Evolutionary conservation across 2,888 invertebrate species (phyloP).

Genomic region (Nebria brevicollis): DNA sequence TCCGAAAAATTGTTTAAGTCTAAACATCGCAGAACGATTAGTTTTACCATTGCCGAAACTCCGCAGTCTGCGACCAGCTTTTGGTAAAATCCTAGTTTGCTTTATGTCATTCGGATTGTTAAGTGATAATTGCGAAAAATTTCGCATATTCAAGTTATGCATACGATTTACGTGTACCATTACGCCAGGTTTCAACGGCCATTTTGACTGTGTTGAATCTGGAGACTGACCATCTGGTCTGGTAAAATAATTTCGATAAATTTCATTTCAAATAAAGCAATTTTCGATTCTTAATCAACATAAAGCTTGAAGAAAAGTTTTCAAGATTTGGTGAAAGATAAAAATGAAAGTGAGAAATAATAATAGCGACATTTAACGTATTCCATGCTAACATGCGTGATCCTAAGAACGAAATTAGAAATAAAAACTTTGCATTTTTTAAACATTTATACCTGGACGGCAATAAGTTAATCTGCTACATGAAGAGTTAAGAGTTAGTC

Average conservation of each 20-base stretch:
- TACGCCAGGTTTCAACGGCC: conserved; percentile 90
- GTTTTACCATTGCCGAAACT: conserved; percentile 56
- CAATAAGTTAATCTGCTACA: conserved; percentile 48
- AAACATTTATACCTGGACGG: conserved; percentile 45
- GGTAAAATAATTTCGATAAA: conserved; percentile 12
- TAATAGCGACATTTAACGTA: neutral
- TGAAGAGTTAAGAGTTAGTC: conserved; percentile 45
- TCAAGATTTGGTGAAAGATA: neutral
- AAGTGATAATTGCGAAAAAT: conserved; percentile 55
- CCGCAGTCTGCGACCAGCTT: conserved; percentile 51
- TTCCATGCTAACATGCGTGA: conserved; percentile 33
- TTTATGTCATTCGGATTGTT: conserved; percentile 47
- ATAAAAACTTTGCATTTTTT: conserved; percentile 29
- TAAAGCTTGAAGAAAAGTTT: conserved; percentile 4
- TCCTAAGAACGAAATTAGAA: neutral
- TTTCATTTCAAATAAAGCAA: neutral
- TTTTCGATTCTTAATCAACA: neutral
- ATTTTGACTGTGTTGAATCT: conserved; percentile 67
- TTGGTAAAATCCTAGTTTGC: conserved; percentile 53
- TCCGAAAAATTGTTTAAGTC: conserved; percentile 58
- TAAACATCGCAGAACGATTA: conserved; percentile 60
- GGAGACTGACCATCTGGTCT: conserved; percentile 66
- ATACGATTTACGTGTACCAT: conserved; percentile 88
- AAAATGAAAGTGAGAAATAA: conserved; percentile 11
- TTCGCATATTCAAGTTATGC: conserved; percentile 68